These are phyloP conservation scores for Takifugu ocellatus DNA, from an alignment of 2,797 vertebrate genomes.

Conservation along the genomic window DNA sequence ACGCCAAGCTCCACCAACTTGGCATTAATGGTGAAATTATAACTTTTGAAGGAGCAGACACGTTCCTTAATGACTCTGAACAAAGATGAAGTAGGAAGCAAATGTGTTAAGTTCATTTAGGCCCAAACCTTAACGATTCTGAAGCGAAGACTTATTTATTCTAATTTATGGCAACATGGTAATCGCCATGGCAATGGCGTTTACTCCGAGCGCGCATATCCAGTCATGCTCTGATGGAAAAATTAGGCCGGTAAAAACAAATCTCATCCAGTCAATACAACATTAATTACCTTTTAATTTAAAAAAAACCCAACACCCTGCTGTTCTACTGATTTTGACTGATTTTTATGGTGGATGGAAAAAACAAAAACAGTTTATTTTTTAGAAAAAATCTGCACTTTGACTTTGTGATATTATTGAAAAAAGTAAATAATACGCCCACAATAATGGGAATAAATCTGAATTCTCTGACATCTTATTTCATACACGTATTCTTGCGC, in stretches of 20 bases:
- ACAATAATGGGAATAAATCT: too few species aligned
- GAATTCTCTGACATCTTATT: too few species aligned
- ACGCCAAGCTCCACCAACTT: constrained; percentile 76
- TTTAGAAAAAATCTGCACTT: too few species aligned
- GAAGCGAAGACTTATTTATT: too few species aligned
- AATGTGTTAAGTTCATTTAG: too few species aligned
- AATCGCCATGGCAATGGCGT: too few species aligned
- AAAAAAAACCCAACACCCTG: constrained; percentile 33
- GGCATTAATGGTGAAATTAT: constrained; percentile 59
- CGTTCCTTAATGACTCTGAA: constrained; percentile 15
- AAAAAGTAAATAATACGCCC: too few species aligned
- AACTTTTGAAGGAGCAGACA: constrained; percentile 68
- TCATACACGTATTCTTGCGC: too few species aligned
- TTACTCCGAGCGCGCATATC: not conserved
- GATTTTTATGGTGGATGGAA: too few species aligned
- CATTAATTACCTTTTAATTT: not conserved
- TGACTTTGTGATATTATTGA: too few species aligned
- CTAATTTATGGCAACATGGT: not conserved
- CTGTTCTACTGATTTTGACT: constrained; percentile 60
- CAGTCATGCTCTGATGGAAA: not conserved
- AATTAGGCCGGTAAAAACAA: not conserved
- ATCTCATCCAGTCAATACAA: constrained; percentile 1
- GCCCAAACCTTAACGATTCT: not conserved
- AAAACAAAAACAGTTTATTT: too few species aligned
- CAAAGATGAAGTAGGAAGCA: not conserved